Conservation (phyloP, 37 sponge, comb jelly and placozoan species). For the Bolinopsis microptera region DNA sequence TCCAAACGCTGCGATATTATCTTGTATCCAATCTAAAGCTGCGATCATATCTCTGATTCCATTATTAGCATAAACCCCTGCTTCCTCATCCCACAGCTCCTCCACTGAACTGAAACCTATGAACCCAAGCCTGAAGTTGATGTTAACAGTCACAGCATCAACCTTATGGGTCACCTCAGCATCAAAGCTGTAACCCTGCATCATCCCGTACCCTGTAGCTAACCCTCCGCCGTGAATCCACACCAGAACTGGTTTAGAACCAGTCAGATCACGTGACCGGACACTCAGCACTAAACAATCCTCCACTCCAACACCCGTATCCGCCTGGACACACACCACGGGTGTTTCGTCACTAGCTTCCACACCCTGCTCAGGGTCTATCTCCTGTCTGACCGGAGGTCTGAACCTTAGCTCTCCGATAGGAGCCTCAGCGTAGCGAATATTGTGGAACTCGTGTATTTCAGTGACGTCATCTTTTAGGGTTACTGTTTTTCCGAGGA, state of each 20-base stretch:
- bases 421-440: slow-evolving; percentile 6
- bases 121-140: slow-evolving; percentile 50
- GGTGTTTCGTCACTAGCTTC: background rate
- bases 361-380: background rate
- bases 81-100: slow-evolving; percentile 51
- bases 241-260: background rate
- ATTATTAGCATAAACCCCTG: slow-evolving; percentile 12
- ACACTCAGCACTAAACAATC: slow-evolving; percentile 36
- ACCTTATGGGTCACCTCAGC: background rate
- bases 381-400: background rate
- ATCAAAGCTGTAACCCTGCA: slow-evolving; percentile 15
- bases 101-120: slow-evolving; percentile 28
- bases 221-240: slow-evolving; percentile 54
- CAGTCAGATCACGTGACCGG: background rate
- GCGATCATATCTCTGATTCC: slow-evolving; percentile 42
- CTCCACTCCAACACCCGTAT: slow-evolving; percentile 21
- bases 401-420: slow-evolving; percentile 23
- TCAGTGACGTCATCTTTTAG: background rate
- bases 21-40: slow-evolving; percentile 41
- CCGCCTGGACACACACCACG: slow-evolving; percentile 6
- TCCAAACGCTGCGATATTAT: slow-evolving; percentile 40
- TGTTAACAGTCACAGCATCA: slow-evolving; percentile 38
- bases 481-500: background rate
- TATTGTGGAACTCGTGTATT: slow-evolving; percentile 17
- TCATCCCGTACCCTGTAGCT: background rate